Conservation (phyloP, 2,113 vertebrate genomes). For the Nycticorax nycticorax region DNA sequence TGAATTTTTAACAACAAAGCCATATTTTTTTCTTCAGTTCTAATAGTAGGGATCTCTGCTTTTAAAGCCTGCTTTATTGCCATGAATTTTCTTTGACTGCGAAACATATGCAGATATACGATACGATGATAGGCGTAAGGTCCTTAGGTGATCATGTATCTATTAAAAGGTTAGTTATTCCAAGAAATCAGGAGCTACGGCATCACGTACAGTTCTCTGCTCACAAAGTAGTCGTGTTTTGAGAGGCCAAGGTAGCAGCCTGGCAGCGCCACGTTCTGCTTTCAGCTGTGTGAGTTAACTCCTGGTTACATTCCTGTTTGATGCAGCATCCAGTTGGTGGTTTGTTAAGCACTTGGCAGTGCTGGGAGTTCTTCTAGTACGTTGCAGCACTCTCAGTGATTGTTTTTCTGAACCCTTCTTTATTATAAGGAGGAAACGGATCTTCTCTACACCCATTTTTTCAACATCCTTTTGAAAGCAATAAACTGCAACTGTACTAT, state of each 20-base stretch:
- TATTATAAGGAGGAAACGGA: neutral
- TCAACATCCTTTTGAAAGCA: neutral
- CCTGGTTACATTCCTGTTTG: neutral
- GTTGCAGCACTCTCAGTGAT: neutral
- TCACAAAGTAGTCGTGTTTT: neutral
- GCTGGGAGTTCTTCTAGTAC: neutral
- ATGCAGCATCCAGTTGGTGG: neutral
- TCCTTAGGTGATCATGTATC: rapidly evolving
- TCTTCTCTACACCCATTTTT: neutral
- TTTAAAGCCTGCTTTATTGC: neutral
- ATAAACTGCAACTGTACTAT: neutral
- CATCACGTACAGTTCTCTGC: neutral
- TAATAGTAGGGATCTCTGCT: neutral
- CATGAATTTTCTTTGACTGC: neutral
- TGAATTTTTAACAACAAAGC: neutral
- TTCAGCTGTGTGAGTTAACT: neutral
- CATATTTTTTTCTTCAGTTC: neutral
- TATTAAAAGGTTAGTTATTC: neutral
- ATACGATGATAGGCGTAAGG: rapidly evolving
- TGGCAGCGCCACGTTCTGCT: neutral
- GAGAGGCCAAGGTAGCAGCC: neutral
- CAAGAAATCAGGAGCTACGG: neutral
- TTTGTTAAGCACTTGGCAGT: neutral
- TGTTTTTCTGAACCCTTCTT: neutral
- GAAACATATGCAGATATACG: neutral